Conservation (phyloP, 1,140 invertebrate species). For the Pseudomyrmex dendroicus region DNA sequence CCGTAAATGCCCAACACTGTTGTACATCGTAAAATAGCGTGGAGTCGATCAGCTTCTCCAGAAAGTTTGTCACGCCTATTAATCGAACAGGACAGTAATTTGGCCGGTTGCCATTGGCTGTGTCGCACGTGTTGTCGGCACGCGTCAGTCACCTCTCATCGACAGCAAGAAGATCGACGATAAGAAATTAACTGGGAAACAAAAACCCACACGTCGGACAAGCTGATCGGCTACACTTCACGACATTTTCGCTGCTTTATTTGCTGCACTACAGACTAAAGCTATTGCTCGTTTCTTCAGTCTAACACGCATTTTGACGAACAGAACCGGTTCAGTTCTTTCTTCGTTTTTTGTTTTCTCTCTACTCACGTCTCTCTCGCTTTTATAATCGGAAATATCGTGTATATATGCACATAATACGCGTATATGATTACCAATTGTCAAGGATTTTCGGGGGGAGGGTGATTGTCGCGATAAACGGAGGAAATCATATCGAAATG, state of each 20-base stretch:
- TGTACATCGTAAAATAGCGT: constrained; percentile 23
- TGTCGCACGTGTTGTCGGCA: background rate
- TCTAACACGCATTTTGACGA: constrained; percentile 66
- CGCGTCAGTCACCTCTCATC: no score
- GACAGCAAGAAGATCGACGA: background rate
- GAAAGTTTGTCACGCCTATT: background rate
- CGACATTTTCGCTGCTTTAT: constrained; percentile 13
- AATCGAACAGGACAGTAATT: constrained; percentile 3
- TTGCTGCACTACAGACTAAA: constrained; percentile 60
- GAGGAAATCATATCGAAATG: constrained; percentile 28
- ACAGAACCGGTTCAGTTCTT: constrained; percentile 42
- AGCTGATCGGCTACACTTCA: constrained; percentile 22
- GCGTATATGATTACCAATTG: constrained; percentile 28
- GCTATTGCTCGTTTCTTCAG: constrained; percentile 74
- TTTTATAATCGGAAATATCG: background rate
- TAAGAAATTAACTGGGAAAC: no score
- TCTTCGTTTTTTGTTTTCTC: background rate
- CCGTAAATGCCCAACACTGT: constrained; percentile 38
- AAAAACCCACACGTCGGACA: background rate
- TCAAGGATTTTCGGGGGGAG: background rate
- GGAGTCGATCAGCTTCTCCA: constrained; percentile 1
- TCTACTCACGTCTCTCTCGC: background rate
- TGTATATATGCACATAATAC: background rate
- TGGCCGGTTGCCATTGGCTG: constrained; percentile 10
- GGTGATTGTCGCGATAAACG: constrained; percentile 47